Percentiles rank a stretch among this genome's conserved stretches.
Conservation (phyloP, 2,113 vertebrate genomes). For the Phylloscopus trochiloides region DNA sequence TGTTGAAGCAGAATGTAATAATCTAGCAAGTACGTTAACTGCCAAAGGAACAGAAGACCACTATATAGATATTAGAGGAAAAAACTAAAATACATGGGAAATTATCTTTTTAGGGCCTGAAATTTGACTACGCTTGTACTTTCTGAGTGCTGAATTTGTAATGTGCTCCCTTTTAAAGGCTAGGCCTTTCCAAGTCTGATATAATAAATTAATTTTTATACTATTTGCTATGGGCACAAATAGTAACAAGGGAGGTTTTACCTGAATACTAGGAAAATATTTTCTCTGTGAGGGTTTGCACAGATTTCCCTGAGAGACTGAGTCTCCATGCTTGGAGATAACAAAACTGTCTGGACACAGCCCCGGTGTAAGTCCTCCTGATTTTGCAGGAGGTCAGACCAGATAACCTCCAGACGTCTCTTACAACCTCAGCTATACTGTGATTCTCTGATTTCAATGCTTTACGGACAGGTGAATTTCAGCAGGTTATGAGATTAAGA, state of each 20-base stretch:
- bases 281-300: background rate
- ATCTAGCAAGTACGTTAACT: background rate
- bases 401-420: fast-evolving
- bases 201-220: background rate
- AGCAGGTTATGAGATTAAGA: background rate
- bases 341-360: background rate
- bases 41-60: background rate
- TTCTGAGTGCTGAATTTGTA: background rate
- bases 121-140: background rate
- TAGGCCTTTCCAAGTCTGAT: background rate
- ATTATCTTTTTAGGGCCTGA: background rate
- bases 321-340: background rate
- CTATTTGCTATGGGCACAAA: background rate
- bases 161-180: background rate
- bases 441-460: background rate
- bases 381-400: background rate
- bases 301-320: background rate
- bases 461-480: background rate
- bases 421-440: background rate
- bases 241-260: background rate
- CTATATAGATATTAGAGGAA: background rate
- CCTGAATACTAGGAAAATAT: background rate
- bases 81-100: background rate
- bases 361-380: background rate
- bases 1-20: background rate